Percentiles rank a stretch among this genome's conserved stretches.
Conservation (phyloP, 2,888 invertebrate species). For the Diogma glabrata region DNA sequence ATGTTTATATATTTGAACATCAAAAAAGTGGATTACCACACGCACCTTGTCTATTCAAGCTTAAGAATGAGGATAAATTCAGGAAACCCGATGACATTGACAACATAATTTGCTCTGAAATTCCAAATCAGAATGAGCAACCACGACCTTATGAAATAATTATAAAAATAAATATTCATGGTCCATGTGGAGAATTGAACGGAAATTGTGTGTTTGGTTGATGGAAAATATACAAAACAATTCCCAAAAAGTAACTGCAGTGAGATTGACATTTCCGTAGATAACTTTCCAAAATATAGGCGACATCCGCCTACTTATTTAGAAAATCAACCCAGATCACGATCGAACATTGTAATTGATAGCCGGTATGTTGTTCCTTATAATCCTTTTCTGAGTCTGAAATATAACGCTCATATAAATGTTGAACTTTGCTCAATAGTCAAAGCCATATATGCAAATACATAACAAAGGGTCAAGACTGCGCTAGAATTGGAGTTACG, state of each 20-base stretch:
- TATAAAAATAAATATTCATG: background rate
- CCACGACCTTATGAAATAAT: background rate
- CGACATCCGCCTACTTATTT: background rate
- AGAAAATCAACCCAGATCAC: background rate
- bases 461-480: background rate
- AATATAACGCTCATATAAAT: too few relatives aligned
- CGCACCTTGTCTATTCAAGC: background rate
- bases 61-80: constrained; percentile 4
- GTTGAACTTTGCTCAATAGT: background rate
- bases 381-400: background rate
- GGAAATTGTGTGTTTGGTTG: background rate
- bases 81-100: constrained; percentile 5
- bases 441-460: background rate
- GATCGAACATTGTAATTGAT: background rate
- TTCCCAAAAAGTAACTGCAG: background rate
- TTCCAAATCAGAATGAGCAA: background rate
- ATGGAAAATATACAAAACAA: background rate
- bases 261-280: background rate
- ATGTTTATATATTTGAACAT: background rate
- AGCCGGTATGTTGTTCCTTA: background rate
- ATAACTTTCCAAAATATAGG: background rate
- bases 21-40: too few relatives aligned
- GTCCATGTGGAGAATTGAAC: background rate
- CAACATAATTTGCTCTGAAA: background rate
- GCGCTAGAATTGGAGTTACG: background rate